Percentiles rank a stretch among this genome's conserved stretches.
Conservation (phyloP, 2,888 invertebrate species). For the Acronicta leporina region DNA sequence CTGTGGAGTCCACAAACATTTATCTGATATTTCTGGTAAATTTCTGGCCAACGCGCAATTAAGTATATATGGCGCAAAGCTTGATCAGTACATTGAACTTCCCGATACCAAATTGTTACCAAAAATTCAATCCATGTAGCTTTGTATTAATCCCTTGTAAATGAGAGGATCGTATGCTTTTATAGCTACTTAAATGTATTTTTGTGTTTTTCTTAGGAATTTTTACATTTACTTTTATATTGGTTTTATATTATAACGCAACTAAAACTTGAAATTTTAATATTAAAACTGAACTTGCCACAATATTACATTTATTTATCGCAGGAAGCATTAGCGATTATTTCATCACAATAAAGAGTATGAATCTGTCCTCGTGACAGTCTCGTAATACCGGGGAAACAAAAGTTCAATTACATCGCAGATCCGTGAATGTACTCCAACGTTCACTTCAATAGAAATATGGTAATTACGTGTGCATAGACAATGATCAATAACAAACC, state of each 20-base stretch:
- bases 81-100: constrained; percentile 71
- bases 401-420: constrained; percentile 35
- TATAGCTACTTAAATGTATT: not conserved
- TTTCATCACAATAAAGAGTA: constrained; percentile 28
- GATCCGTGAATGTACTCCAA: constrained; percentile 21
- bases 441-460: constrained; percentile 20
- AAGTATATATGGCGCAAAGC: constrained; percentile 62
- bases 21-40: constrained; percentile 74
- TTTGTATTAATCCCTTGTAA: constrained; percentile 25
- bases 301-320: constrained; percentile 20
- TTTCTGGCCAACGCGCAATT: constrained; percentile 61
- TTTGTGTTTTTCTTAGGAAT: no score
- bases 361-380: constrained; percentile 7
- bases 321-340: constrained; percentile 25
- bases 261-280: no score
- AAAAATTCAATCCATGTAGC: constrained; percentile 27
- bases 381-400: constrained; percentile 13
- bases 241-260: constrained; percentile 15
- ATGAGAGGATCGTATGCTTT: constrained; percentile 18
- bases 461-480: constrained; percentile 6
- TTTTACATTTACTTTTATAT: no score
- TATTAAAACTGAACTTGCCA: not conserved
- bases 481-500: constrained; percentile 32
- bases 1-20: constrained; percentile 71
- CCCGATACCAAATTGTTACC: constrained; percentile 43